phyloP scores from a whole-genome alignment of 2,797 vertebrate species.

The Oryzias sinensis region DNA sequence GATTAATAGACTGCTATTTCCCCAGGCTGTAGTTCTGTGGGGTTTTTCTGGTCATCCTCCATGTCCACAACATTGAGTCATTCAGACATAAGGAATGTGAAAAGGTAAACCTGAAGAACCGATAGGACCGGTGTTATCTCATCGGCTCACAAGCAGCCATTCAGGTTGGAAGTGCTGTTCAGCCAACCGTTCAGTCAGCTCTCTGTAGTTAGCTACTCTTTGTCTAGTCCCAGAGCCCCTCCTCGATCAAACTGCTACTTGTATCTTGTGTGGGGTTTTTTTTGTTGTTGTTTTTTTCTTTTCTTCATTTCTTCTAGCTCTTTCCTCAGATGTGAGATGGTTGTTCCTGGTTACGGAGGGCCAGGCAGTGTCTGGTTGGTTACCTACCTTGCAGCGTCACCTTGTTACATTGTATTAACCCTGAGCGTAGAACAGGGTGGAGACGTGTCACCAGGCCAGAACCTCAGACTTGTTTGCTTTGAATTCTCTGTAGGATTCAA shows the following conservation, averaged over 20 bases:
- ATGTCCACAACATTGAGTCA: constrained; percentile 22
- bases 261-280: constrained; percentile 6
- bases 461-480: constrained; percentile 55
- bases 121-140: constrained; percentile 10
- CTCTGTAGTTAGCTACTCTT: constrained; percentile 50
- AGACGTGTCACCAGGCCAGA: constrained; percentile 26
- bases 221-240: constrained; percentile 41
- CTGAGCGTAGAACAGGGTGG: constrained; percentile 50
- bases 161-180: constrained; percentile 36
- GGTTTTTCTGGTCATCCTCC: constrained; percentile 30
- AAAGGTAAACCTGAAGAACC: constrained; percentile 20
- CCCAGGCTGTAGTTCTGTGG: neutral
- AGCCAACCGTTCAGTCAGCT: constrained; percentile 25
- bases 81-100: constrained; percentile 38
- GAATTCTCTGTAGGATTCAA: constrained; percentile 42
- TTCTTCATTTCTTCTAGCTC: constrained; percentile 27
- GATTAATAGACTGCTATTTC: constrained; percentile 3
- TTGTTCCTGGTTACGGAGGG: constrained; percentile 73
- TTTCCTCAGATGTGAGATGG: constrained; percentile 50
- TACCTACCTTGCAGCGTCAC: constrained; percentile 74
- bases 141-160: constrained; percentile 24
- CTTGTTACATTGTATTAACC: constrained; percentile 65
- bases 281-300: constrained; percentile 12
- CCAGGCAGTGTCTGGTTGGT: constrained; percentile 76
- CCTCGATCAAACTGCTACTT: constrained; percentile 33